Evolutionary conservation across 2,113 vertebrate species (phyloP).

Genomic region (Tenrec ecaudatus): DNA sequence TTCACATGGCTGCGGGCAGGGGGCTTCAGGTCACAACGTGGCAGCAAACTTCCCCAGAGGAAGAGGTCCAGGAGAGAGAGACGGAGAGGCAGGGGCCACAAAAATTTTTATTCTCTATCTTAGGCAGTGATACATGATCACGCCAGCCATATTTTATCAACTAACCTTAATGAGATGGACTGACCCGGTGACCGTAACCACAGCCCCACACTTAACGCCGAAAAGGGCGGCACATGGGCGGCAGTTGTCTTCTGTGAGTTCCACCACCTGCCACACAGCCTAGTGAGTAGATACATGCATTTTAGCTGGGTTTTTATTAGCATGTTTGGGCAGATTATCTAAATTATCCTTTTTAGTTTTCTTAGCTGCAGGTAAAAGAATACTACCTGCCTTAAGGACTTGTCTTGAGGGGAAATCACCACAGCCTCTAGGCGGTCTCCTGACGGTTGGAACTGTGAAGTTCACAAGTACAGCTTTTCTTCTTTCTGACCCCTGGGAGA

Average conservation of each 20-base stretch:
- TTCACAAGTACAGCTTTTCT: not conserved
- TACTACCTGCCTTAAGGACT: not conserved
- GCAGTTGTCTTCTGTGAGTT: too few species aligned
- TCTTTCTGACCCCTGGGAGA: not conserved
- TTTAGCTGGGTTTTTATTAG: not conserved
- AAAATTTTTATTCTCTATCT: not conserved
- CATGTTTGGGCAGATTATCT: not conserved
- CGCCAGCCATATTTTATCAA: not conserved
- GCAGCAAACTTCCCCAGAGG: not conserved
- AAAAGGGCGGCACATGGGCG: too few species aligned
- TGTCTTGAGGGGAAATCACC: constrained; percentile 1
- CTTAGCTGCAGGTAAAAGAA: constrained; percentile 3
- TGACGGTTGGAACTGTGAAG: not conserved
- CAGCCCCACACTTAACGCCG: too few species aligned
- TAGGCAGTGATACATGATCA: not conserved
- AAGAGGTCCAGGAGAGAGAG: not conserved
- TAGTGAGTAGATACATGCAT: constrained; percentile 28
- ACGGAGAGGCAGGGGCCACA: not conserved
- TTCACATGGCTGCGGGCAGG: not conserved
- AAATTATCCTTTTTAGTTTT: not conserved
- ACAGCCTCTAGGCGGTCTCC: not conserved
- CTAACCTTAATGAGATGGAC: not conserved
- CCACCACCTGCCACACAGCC: too few species aligned
- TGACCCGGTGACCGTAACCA: too few species aligned
- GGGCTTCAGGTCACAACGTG: not conserved